phyloP scores from a whole-genome alignment of 2,113 vertebrate species.

The Kryptolebias marmoratus region DNA sequence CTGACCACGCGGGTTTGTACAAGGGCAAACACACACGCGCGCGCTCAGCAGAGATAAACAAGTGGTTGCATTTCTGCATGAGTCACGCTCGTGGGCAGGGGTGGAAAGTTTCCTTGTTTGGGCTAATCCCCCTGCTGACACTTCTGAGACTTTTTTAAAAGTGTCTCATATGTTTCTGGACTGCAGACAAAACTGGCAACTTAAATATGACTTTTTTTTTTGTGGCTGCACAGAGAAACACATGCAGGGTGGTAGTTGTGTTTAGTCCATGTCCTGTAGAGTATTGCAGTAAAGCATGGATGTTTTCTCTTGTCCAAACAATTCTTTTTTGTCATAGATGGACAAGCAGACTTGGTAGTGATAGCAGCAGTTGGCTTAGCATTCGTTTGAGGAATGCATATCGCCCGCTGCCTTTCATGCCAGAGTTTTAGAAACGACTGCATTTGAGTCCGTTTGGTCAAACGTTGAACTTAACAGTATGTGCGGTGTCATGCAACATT shows the following conservation, averaged over 20 bases:
- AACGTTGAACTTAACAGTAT: too few relatives aligned
- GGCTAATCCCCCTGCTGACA: constrained; percentile 62
- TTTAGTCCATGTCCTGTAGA: background rate
- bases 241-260: background rate
- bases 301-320: background rate
- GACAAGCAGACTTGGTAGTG: background rate
- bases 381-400: too few relatives aligned
- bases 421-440: too few relatives aligned
- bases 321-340: background rate
- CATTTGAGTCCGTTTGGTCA: too few relatives aligned
- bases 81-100: constrained; percentile 70
- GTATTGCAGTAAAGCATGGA: background rate
- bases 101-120: constrained; percentile 75
- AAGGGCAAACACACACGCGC: constrained; percentile 5
- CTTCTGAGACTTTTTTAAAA: constrained; percentile 49
- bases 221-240: background rate
- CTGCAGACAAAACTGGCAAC: background rate
- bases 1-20: constrained; percentile 47
- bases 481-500: too few relatives aligned
- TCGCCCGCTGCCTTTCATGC: too few relatives aligned
- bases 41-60: constrained; percentile 62
- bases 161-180: constrained; percentile 40
- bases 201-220: background rate
- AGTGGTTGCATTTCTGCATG: constrained; percentile 68
- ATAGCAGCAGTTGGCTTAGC: too few relatives aligned